Evolutionary conservation across 2,888 invertebrate genomes (phyloP).

Genomic region (Melanargia galathea): DNA sequence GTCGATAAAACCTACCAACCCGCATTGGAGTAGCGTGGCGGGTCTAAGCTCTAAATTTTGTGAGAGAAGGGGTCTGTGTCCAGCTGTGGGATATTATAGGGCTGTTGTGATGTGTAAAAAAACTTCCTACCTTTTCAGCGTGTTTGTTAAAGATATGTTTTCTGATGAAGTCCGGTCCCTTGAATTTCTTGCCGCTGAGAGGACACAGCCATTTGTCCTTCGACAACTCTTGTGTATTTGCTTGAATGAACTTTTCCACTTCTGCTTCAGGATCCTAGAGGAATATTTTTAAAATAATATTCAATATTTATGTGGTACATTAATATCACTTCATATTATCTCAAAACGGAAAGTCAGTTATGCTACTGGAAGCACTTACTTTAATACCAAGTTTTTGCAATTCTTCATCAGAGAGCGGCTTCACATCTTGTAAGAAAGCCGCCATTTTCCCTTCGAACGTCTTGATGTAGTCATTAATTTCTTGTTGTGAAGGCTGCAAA

Average conservation of each 20-base stretch:
- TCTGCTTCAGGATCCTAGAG: conserved; percentile 83
- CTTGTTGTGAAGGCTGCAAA: conserved; percentile 85
- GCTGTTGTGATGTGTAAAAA: too few relatives aligned
- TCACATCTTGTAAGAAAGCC: conserved; percentile 91
- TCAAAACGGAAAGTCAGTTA: neutral
- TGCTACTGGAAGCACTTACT: conserved; percentile 49
- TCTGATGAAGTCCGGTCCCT: conserved; percentile 98
- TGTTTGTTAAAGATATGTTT: conserved; percentile 99
- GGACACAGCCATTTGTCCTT: conserved; percentile 99
- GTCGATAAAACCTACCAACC: too few relatives aligned
- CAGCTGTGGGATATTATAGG: too few relatives aligned
- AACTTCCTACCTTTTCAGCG: conserved; percentile 87
- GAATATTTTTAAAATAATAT: conserved; percentile 16
- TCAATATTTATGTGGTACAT: too few relatives aligned
- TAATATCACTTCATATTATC: neutral
- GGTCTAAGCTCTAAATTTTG: too few relatives aligned
- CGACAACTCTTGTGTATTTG: conserved; percentile 97
- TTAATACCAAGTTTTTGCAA: conserved; percentile 92
- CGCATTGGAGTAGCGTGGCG: too few relatives aligned
- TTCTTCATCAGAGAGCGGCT: conserved; percentile 88
- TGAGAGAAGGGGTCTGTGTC: too few relatives aligned
- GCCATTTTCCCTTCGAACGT: conserved; percentile 96
- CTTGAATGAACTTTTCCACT: conserved; percentile 96
- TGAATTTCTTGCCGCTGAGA: conserved; percentile 99
- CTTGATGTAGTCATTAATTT: conserved; percentile 88